Evolutionary conservation across 2,797 vertebrate genomes (phyloP).

Genomic region (Ciconia nigra): DNA sequence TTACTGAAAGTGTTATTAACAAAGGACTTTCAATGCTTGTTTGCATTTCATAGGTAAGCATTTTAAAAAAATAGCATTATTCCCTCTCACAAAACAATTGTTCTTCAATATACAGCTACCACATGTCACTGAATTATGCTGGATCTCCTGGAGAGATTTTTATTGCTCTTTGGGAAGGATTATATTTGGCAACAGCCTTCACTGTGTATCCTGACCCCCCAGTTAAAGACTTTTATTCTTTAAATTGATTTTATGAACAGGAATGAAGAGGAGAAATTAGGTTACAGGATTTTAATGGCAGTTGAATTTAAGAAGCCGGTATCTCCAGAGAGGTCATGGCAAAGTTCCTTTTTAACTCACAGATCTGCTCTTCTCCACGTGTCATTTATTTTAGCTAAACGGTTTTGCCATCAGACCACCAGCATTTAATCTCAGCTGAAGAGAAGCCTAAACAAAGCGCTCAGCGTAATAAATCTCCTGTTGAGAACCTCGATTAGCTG

Average conservation of each 20-base stretch:
- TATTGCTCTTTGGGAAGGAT: background rate
- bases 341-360: background rate
- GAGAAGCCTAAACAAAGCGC: background rate
- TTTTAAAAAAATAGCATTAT: background rate
- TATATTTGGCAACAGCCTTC: no score
- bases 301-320: background rate
- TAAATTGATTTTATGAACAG: background rate
- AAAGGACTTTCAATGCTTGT: background rate
- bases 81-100: background rate
- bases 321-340: background rate
- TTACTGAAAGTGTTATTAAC: background rate
- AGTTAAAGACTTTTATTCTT: background rate
- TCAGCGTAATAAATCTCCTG: background rate
- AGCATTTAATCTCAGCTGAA: background rate
- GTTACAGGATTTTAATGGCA: background rate
- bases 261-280: background rate
- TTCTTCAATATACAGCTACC: background rate
- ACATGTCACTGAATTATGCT: background rate
- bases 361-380: background rate
- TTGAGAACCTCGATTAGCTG: background rate
- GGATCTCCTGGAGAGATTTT: background rate
- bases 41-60: background rate
- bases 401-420: background rate
- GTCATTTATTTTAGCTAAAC: background rate
- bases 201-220: accelerated